phyloP scores from a whole-genome alignment of 1,140 invertebrate species.

The Ceratosolen solmsi region DNA sequence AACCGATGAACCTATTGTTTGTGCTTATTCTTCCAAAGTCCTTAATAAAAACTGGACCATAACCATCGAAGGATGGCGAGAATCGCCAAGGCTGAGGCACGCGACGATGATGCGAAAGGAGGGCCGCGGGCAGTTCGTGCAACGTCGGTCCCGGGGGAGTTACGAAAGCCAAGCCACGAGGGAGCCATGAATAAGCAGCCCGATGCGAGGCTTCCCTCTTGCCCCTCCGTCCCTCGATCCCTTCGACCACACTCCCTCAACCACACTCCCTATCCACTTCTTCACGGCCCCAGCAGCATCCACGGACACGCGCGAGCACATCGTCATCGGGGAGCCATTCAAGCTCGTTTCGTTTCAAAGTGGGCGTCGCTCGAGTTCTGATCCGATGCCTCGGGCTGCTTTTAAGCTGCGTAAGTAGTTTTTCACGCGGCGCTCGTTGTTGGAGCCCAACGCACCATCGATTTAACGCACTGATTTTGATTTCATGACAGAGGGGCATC shows the following conservation, averaged over 20 bases:
- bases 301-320: background rate
- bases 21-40: conserved; percentile 68
- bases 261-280: too few relatives aligned
- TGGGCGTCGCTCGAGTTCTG: conserved; percentile 18
- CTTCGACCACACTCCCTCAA: too few relatives aligned
- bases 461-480: conserved; percentile 31
- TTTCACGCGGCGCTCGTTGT: background rate
- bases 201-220: background rate
- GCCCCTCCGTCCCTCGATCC: background rate
- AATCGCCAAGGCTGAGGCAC: too few relatives aligned
- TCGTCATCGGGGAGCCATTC: conserved; percentile 44
- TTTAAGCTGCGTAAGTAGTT: conserved; percentile 12
- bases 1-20: conserved; percentile 71
- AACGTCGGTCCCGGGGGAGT: conserved; percentile 19
- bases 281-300: conserved; percentile 30
- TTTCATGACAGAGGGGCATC: too few relatives aligned
- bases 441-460: background rate
- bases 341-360: conserved; percentile 19
- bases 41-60: background rate
- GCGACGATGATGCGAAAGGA: too few relatives aligned
- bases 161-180: conserved; percentile 28
- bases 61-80: too few relatives aligned
- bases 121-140: background rate
- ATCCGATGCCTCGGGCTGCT: background rate
- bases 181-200: conserved; percentile 52